Base-by-base conservation (phyloP, 2,888 invertebrate genomes). In the Pristionchus japonicus region DNA sequence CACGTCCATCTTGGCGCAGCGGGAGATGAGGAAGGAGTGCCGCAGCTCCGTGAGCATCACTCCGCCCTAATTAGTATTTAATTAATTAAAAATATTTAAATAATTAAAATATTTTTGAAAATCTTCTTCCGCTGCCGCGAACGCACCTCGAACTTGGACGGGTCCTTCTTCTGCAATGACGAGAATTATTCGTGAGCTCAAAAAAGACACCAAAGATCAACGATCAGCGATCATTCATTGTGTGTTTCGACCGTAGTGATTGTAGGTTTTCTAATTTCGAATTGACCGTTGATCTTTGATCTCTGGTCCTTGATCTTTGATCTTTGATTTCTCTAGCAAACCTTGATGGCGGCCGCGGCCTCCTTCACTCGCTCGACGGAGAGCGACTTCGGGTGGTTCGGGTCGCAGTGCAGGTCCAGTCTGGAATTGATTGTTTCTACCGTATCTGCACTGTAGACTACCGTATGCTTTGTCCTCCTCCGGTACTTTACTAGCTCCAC, bases 21-120 rank as follows among this genome's bases (percentile, higher is more conserved):
- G 93, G 6, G 96, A 95, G 0, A 97, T 97, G 95, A 97, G 96
- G 93, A 97, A 97, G 0, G 97, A 97, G 95, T 96, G 96, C 97
- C 98, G 96, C 95, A 98, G 98, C 88, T 97, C 97, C 87, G 98
- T 98, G 93, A 96, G 96, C 89, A 96, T 96, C 83, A 98, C 96
- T 74, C 97, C 97, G 92, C 96, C 96, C 95, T 97, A 89, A 88
- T 43, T 57, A 57, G 20, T 20, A 49, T 27, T 83, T 83, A 6
- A 17, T 23, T 40, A 83, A 52, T 82, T 27, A 34, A 6, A 1
- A 37, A 80, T 77, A 43, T 80, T 34, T 9, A 34, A 17, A 3
- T n/a, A n/a, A 80, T 80, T 47, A 23, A 27, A 77, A 23, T 31
- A 23, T 80, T 20, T 80, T 47, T 47, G 9, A 47, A 47, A 23